These are phyloP conservation scores for Pristionchus arcanus DNA, from an alignment of 2,888 invertebrate species.

Conservation along the genomic window DNA sequence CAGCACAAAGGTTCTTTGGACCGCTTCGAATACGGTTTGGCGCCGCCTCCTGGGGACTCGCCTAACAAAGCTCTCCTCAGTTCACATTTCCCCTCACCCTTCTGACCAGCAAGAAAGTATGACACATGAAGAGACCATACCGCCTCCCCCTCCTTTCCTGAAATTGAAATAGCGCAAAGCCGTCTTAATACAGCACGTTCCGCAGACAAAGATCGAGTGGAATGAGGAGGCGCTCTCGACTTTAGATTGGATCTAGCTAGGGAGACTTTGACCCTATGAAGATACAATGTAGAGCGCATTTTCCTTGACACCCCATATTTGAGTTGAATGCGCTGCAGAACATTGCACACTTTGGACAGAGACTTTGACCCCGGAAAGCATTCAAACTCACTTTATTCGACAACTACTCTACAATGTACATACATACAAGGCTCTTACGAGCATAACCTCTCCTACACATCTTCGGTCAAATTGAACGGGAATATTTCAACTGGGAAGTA, in stretches of 20 bases:
- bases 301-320: too few species aligned
- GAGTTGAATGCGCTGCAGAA: too few species aligned
- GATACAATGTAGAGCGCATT: too few species aligned
- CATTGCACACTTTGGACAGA: background rate
- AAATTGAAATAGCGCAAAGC: background rate
- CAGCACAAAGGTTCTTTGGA: slow-evolving; percentile 1
- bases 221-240: too few species aligned
- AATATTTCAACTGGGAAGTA: too few species aligned
- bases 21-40: background rate
- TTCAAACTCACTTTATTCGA: background rate
- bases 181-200: background rate
- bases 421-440: background rate
- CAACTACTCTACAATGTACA: slow-evolving; percentile 1
- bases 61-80: background rate
- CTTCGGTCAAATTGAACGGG: too few species aligned
- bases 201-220: background rate
- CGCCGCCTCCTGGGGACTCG: background rate
- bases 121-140: too few species aligned
- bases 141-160: too few species aligned
- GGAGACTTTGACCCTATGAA: too few species aligned
- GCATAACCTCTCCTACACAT: too few species aligned
- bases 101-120: background rate
- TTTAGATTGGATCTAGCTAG: too few species aligned
- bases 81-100: background rate
- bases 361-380: background rate